Conservation (phyloP, 2,888 invertebrate genomes). For the Idaea dimidiata region DNA sequence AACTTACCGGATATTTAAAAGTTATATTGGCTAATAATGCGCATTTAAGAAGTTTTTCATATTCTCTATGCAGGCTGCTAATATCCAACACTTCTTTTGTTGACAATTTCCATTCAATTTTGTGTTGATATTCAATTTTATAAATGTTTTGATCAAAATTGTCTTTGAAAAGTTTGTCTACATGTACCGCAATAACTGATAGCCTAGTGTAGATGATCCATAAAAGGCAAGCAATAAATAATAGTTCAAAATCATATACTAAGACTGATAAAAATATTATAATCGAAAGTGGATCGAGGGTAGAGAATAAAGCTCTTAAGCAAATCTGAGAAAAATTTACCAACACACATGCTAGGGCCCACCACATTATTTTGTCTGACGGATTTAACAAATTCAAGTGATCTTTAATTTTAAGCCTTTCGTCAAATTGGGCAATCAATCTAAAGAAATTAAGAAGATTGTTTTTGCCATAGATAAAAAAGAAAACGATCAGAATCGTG, state of each 20-base stretch:
- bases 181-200: conserved; percentile 47
- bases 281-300: neutral
- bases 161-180: conserved; percentile 36
- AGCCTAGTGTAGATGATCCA: conserved; percentile 43
- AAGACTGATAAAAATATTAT: conserved; percentile 14
- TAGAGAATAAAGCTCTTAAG: neutral
- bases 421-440: neutral
- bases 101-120: conserved; percentile 38
- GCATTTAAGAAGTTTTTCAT: conserved; percentile 54
- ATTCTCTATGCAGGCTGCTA: conserved; percentile 48
- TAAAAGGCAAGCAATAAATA: conserved; percentile 45
- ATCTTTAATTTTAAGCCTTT: neutral
- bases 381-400: neutral
- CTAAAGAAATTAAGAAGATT: neutral
- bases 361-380: neutral
- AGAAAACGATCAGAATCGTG: neutral
- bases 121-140: conserved; percentile 18
- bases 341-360: neutral
- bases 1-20: conserved; percentile 58
- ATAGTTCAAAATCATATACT: conserved; percentile 49
- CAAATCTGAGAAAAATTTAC: neutral
- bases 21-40: conserved; percentile 49
- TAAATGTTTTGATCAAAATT: conserved; percentile 8
- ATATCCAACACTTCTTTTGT: conserved; percentile 45
- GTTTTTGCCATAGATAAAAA: neutral